These are phyloP conservation scores for Sinocyclocheilus anophthalmus DNA, from an alignment of 2,113 vertebrate species.

Conservation along the genomic window DNA sequence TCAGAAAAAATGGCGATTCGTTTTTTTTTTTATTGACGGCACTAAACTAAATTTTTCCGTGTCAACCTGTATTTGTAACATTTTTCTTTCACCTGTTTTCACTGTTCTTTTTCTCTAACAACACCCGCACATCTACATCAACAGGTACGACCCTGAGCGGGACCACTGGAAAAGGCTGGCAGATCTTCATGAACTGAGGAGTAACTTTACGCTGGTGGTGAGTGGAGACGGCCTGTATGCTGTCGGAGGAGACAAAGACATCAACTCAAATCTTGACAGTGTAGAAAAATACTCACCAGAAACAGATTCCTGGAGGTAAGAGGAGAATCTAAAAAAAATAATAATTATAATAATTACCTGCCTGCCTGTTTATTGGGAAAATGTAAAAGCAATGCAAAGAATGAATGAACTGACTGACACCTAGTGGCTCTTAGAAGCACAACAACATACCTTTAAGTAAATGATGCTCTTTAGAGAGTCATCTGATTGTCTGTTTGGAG, in stretches of 20 bases:
- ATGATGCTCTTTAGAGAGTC: background rate
- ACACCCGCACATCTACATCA: slow-evolving; percentile 14
- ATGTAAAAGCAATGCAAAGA: background rate
- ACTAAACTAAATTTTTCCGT: background rate
- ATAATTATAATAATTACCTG: background rate
- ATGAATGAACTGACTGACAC: background rate
- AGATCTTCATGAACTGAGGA: slow-evolving; percentile 75
- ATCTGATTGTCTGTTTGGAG: background rate
- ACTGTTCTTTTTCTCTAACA: slow-evolving; percentile 3
- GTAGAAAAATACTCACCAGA: slow-evolving; percentile 74
- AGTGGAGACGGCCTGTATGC: slow-evolving; percentile 64
- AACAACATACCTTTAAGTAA: background rate
- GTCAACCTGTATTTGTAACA: background rate
- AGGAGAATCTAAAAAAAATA: background rate
- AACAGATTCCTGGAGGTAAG: slow-evolving; percentile 75
- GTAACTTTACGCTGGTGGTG: slow-evolving; percentile 71
- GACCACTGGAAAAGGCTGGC: slow-evolving; percentile 69
- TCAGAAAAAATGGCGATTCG: no score
- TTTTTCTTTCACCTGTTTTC: background rate
- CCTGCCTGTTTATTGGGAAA: background rate
- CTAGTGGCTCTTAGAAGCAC: slow-evolving; percentile 16
- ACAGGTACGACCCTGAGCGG: slow-evolving; percentile 66
- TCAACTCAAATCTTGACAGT: slow-evolving; percentile 71
- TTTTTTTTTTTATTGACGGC: no score
- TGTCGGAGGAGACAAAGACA: slow-evolving; percentile 75